These are phyloP conservation scores for Myrmophylax atrothorax DNA, from an alignment of 2,113 vertebrate species.

Conservation along the genomic window DNA sequence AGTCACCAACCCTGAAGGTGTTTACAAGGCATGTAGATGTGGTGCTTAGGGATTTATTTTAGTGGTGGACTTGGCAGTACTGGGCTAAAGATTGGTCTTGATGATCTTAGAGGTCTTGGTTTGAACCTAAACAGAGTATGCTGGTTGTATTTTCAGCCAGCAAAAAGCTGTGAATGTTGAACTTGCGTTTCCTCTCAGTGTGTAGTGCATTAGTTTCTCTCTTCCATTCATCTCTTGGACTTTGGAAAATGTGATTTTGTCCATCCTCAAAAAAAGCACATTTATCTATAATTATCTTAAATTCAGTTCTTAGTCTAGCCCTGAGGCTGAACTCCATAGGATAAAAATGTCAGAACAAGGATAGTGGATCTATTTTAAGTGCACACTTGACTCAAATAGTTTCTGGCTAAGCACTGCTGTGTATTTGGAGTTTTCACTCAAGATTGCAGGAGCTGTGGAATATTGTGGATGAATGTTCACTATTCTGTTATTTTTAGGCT, in stretches of 20 bases:
- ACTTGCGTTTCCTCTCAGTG: accelerated
- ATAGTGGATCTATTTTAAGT: neutral
- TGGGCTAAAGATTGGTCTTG: neutral
- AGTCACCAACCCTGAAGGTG: neutral
- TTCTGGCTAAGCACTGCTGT: neutral
- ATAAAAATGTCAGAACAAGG: neutral
- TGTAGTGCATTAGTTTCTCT: neutral
- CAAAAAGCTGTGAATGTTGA: neutral
- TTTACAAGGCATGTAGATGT: neutral
- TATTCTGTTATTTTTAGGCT: neutral
- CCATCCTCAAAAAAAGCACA: neutral
- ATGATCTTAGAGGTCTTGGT: neutral
- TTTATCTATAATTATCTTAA: neutral
- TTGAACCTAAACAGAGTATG: neutral
- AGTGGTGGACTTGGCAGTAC: neutral
- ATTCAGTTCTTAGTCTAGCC: neutral
- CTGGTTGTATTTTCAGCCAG: neutral
- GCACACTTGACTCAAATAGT: neutral
- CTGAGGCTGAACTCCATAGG: neutral
- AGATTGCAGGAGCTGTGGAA: neutral
- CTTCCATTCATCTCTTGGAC: neutral
- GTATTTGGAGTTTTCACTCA: neutral
- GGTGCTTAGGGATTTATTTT: neutral
- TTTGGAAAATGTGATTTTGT: neutral
- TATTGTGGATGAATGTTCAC: accelerated